A percentile compares a stretch with the other conserved stretches of the same genome.
These are phyloP conservation scores for Lipotes vexillifer DNA, from an alignment of 2,113 vertebrate genomes.

Conservation along the genomic window DNA sequence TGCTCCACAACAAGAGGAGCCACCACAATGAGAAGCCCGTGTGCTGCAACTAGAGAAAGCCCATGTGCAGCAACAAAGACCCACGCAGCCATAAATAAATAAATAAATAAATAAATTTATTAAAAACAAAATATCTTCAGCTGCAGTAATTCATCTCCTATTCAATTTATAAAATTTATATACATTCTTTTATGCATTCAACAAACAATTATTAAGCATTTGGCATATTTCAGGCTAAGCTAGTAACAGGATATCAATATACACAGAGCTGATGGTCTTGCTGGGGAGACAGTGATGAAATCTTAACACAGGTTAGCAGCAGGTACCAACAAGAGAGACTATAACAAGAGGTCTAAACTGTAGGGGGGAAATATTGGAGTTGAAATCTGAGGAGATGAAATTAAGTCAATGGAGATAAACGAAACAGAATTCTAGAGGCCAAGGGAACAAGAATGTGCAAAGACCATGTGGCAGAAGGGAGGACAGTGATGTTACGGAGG, in stretches of 20 bases:
- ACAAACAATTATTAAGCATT: neutral
- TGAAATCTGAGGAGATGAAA: neutral
- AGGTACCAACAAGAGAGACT: neutral
- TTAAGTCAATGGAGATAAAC: neutral
- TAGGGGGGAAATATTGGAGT: neutral
- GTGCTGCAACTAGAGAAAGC: no score
- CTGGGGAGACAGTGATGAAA: neutral
- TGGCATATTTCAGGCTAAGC: neutral
- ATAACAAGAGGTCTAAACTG: neutral
- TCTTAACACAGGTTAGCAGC: neutral
- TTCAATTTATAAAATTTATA: neutral
- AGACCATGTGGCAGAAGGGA: neutral
- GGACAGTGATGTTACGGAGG: neutral
- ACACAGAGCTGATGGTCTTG: neutral
- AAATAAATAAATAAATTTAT: no score
- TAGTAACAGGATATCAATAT: neutral
- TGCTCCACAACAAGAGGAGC: no score
- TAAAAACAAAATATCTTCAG: neutral
- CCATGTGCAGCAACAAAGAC: no score
- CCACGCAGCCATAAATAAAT: no score
- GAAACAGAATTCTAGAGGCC: neutral
- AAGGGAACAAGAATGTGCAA: neutral
- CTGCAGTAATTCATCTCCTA: neutral
- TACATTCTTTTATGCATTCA: neutral
- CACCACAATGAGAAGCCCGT: no score